Evolutionary conservation across 1,140 invertebrate species (phyloP).

Genomic region (Frieseomelitta varia): DNA sequence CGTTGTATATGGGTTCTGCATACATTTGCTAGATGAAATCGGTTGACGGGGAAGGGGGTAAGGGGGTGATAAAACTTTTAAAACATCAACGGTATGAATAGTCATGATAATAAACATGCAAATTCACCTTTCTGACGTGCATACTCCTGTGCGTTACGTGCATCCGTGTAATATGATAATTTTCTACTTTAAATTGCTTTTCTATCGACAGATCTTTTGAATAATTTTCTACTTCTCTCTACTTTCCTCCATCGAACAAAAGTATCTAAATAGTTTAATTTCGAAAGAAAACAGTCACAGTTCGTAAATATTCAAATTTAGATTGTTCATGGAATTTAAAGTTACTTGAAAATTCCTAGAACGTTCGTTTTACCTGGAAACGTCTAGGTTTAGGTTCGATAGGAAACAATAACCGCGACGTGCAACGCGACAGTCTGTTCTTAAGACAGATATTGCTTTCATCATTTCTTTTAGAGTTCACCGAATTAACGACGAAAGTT

Average conservation of each 20-base stretch:
- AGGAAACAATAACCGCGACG: no score
- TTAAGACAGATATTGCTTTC: slow-evolving; percentile 54
- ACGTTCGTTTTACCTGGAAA: no score
- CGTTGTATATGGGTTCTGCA: neutral
- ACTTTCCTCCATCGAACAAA: neutral
- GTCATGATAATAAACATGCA: slow-evolving; percentile 1
- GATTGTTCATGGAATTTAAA: no score
- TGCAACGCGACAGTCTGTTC: slow-evolving; percentile 4
- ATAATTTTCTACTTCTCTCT: neutral
- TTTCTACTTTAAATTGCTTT: neutral
- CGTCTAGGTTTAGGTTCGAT: no score
- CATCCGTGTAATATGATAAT: neutral
- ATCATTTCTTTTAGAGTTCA: slow-evolving; percentile 57
- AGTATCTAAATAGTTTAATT: neutral
- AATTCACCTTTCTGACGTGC: neutral
- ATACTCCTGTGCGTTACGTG: neutral
- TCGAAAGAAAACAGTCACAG: no score
- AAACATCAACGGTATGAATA: slow-evolving; percentile 4
- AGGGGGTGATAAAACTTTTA: neutral
- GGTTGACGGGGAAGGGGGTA: neutral
- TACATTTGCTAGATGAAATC: neutral
- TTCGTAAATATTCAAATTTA: no score
- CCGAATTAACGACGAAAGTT: slow-evolving; percentile 65
- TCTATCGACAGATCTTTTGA: no score
- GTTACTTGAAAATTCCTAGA: no score